Evolutionary conservation across 1,140 invertebrate genomes (phyloP).

Genomic region (Cephus cinctus): DNA sequence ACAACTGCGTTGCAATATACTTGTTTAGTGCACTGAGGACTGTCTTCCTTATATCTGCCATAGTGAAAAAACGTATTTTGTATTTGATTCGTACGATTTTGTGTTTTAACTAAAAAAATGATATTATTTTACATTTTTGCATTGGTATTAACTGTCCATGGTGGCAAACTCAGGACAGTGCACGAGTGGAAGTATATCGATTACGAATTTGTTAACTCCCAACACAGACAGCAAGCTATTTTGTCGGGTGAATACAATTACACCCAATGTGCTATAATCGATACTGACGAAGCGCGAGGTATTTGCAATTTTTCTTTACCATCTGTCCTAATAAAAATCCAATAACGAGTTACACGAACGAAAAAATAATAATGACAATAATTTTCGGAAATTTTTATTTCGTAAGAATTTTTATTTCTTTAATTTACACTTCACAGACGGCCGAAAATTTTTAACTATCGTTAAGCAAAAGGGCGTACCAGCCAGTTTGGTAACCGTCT

Average conservation of each 20-base stretch:
- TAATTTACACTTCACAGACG: constrained; percentile 9
- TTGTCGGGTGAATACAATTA: constrained; percentile 54
- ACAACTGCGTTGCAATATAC: too few relatives aligned
- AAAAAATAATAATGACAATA: background rate
- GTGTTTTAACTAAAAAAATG: too few relatives aligned
- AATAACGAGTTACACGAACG: background rate
- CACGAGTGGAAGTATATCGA: constrained; percentile 30
- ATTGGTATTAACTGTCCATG: too few relatives aligned
- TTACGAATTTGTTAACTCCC: constrained; percentile 15
- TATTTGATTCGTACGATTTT: too few relatives aligned
- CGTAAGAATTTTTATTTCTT: background rate
- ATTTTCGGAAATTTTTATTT: background rate
- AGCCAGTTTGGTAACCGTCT: constrained; percentile 25
- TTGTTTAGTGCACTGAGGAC: too few relatives aligned
- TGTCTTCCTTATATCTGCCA: too few relatives aligned
- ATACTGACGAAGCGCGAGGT: constrained; percentile 21
- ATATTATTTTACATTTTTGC: too few relatives aligned
- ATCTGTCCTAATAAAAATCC: background rate
- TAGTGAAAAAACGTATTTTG: too few relatives aligned
- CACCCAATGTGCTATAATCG: constrained; percentile 19
- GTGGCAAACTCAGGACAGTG: constrained; percentile 7
- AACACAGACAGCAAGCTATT: constrained; percentile 47
- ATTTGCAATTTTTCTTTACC: too few relatives aligned
- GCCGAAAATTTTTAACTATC: constrained; percentile 31
- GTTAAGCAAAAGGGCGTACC: constrained; percentile 48